Base-by-base conservation (phyloP, 2,888 invertebrate species). In the Horisme vitalbata region DNA sequence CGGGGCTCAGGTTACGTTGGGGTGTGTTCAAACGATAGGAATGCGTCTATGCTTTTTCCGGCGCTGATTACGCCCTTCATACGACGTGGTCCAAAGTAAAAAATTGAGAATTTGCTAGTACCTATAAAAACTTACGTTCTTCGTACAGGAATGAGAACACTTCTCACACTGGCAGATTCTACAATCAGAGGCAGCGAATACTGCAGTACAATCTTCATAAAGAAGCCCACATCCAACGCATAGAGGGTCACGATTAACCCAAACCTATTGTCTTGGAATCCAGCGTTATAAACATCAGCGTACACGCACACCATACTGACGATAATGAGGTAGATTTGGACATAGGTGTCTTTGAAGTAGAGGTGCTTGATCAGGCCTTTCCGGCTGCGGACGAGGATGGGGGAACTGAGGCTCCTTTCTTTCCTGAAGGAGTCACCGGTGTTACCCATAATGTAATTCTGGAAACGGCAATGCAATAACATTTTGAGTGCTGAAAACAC, bases 201-300 rank as follows among this genome's bases (percentile, higher is more conserved):
- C 6, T 76, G 65, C 21, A 77, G 58, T 5, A 79, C 10, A 8
- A 85, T 75, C 60, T 83, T 85, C 20, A 76, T 9, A 10, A 54
- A 59, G 51, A 84, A 85, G 2, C 64, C 67, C 0, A 75, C n/a
- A 41, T 85, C 85, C 38, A 84, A 49, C 0, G 57, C 51, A 31
- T 85, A 84, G 0, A 85, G 58, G 0, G 53, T 31, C 0, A 65
- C n/a, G 0, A 85, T 59, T 1, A 81, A 10, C 2, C 48, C 23
- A 1, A 46, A 48, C 0, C 64, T 57, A 44, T 85, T 85, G 46
- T 71, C 55, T 55, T 83, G 71, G 44, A 77, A 85, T 0, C 83
- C 83, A 0, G 79, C 80, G 30, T 84, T 86, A 45, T 81, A 85
- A 1, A 79, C 51, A 44, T 85, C 83, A 0, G 60, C 47, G 39